Evolutionary conservation across 2,888 invertebrate species (phyloP), one percentile per base, ranked within the genome.

Genomic region (Melieria omissa): DNA sequence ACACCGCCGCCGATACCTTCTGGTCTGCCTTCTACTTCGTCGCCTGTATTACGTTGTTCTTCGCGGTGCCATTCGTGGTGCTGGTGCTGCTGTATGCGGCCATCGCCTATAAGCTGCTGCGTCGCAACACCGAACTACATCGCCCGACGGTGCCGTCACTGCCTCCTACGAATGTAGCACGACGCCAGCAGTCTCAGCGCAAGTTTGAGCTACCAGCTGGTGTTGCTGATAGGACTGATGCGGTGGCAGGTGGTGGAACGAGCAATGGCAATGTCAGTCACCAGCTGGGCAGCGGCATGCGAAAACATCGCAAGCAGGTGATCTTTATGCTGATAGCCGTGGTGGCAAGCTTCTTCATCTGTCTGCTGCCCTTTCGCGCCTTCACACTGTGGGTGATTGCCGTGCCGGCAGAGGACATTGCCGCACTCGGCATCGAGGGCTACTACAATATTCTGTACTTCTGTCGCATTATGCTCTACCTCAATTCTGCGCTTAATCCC

Each of bases 401-500:
- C 72, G 92, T 92, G 61, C 92, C 94, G 46, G 89, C 91, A 0
- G 92, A 93, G 81, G 90, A 90, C 83, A 88, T 91, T 84, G 88
- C 88, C 84, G 87, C 90, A 63, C 89, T 95, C 81, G 95, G 95
- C 73, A 88, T 94, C 82, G 94, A 95, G 78, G 91, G 91, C 69
- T 96, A 94, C 86, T 95, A 93, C 87, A 93, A 92, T 84, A 88
- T 96, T 74, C 88, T 96, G 75, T 95, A 94, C 86, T 93, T 95
- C 87, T 93, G 93, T 83, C 91, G 96, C 78, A 92, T 95, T 69
- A 94, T 96, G 93, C 88, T 95, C 77, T 95, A 96, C 87, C 90
- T 96, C 68, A 96, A 97, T 87, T 96, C 96, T 63, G 96, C 96
- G 10, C 92, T 96, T 70, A 97, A 97, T 88, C 96, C 96, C 10